phyloP scores from a whole-genome alignment of 2,888 invertebrate genomes.

The Apamea crenata region DNA sequence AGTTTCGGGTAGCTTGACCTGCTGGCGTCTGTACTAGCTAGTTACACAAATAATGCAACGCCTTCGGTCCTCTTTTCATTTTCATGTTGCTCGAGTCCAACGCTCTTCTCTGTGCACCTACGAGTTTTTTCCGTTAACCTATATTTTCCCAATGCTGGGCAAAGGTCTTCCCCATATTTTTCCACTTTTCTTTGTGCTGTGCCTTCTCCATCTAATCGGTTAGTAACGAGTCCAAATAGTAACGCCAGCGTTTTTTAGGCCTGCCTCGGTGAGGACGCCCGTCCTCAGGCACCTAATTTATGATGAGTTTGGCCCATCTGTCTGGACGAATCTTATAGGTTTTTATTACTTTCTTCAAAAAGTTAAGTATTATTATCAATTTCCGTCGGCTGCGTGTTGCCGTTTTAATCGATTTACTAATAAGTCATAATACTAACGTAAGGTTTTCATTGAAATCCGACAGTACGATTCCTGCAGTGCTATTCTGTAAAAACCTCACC shows the following conservation, averaged over 20 bases:
- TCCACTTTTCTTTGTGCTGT: neutral
- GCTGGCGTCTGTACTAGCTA: neutral
- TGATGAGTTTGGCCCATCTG: neutral
- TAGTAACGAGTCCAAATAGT: neutral
- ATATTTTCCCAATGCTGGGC: neutral
- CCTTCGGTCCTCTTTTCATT: neutral
- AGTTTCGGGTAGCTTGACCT: too few relatives aligned
- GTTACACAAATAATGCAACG: neutral
- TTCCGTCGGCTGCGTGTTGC: neutral
- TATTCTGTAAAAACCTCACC: too few relatives aligned
- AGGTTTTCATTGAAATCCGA: neutral
- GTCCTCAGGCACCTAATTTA: neutral
- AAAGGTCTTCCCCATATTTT: neutral
- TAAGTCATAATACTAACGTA: neutral
- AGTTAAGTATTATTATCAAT: neutral
- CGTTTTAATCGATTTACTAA: neutral
- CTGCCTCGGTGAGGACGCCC: neutral
- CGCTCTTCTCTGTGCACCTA: neutral
- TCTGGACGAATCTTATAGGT: neutral
- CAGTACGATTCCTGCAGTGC: neutral
- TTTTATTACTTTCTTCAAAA: neutral
- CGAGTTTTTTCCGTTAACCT: neutral
- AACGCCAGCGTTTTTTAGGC: neutral
- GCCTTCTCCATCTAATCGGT: neutral
- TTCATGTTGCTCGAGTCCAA: neutral